Conservation (phyloP, 1,140 invertebrate genomes). For the Drosophila orena region DNA sequence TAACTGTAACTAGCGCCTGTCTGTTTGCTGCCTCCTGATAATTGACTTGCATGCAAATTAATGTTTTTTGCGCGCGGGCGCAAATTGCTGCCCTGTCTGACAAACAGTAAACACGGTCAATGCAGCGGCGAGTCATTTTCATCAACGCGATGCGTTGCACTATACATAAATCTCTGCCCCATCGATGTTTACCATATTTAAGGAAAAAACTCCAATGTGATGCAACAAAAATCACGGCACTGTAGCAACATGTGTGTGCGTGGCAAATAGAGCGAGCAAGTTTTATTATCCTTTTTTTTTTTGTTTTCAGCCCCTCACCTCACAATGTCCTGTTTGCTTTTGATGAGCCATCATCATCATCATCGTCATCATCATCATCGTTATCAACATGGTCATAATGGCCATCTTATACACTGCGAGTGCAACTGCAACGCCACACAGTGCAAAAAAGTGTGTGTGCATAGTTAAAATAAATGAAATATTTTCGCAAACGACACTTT, state of each 20-base stretch:
- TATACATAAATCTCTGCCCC: conserved; percentile 50
- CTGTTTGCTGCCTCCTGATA: conserved; percentile 59
- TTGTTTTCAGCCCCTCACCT: conserved; percentile 15
- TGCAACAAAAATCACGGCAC: conserved; percentile 46
- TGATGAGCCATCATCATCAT: conserved; percentile 43
- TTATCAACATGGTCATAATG: conserved; percentile 18
- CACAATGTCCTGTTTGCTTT: conserved; percentile 53
- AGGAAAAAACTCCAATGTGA: conserved; percentile 54
- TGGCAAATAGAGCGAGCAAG: conserved; percentile 39
- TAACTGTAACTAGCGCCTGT: conserved; percentile 28
- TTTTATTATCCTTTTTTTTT: conserved; percentile 18
- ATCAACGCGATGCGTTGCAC: conserved; percentile 31
- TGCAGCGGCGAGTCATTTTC: conserved; percentile 49
- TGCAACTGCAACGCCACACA: conserved; percentile 14
- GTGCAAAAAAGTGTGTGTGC: conserved; percentile 21
- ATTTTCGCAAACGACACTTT: conserved; percentile 47
- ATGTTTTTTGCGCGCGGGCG: conserved; percentile 64
- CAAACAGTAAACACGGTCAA: conserved; percentile 62
- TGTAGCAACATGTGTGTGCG: conserved; percentile 7
- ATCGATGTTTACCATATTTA: conserved; percentile 60
- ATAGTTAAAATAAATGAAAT: conserved; percentile 64
- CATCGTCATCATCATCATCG: conserved; percentile 33
- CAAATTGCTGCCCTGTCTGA: conserved; percentile 61
- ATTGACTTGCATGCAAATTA: conserved; percentile 81
- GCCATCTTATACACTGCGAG: conserved; percentile 32